phyloP scores from a whole-genome alignment of 2,888 invertebrate species.

The Agrypnus murinus region DNA sequence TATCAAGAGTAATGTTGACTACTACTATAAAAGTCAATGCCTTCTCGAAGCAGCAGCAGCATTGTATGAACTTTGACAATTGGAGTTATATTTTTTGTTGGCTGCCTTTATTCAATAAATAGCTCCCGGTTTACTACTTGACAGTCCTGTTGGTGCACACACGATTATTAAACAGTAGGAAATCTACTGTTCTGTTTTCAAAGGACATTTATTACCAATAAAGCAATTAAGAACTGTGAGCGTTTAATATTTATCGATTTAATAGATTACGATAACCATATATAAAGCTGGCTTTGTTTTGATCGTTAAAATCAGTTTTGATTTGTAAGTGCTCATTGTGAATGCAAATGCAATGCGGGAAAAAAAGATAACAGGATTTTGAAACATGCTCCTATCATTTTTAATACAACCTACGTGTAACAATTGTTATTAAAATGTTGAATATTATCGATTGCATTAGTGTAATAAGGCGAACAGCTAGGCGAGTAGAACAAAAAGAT shows the following conservation, averaged over 20 bases:
- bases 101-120: slow-evolving; percentile 31
- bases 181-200: slow-evolving; percentile 9
- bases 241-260: neutral
- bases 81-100: slow-evolving; percentile 41
- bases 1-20: slow-evolving; percentile 6
- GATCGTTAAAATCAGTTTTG: no score
- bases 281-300: neutral
- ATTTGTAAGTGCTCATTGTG: no score
- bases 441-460: no score
- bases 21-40: slow-evolving; percentile 46
- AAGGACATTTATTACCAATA: neutral
- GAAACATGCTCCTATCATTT: no score
- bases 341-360: no score
- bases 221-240: neutral
- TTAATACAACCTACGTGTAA: no score
- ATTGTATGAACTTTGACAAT: slow-evolving; percentile 48
- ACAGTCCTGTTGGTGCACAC: neutral
- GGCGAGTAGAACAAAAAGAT: no score
- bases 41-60: slow-evolving; percentile 36
- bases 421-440: no score
- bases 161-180: slow-evolving; percentile 11
- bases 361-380: no score
- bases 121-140: slow-evolving; percentile 18
- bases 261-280: neutral
- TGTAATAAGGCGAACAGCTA: no score